A percentile compares a stretch with the other conserved stretches of the same genome.
Conservation (phyloP, 1,140 invertebrate species). For the Trichonephila inaurata region DNA sequence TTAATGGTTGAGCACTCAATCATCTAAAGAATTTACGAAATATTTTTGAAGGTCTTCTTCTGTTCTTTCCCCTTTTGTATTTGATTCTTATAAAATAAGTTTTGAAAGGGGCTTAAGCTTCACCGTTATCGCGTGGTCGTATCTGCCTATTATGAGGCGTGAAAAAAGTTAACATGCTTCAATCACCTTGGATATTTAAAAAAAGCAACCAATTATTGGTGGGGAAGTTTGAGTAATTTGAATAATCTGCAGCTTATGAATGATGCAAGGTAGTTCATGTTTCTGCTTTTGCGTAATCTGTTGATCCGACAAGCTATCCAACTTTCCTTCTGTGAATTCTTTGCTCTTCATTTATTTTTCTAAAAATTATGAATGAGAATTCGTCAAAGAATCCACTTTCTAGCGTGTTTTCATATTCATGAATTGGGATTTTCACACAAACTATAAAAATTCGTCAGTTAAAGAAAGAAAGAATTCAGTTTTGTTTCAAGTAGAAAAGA, state of each 20-base stretch:
- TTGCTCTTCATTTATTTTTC: not conserved
- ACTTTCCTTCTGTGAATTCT: not conserved
- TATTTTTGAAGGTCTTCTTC: not conserved
- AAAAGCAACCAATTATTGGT: not conserved
- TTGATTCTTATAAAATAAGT: not conserved
- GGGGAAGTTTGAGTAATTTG: not conserved
- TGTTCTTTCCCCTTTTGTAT: not conserved
- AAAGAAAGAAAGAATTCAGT: not conserved
- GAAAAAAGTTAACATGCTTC: not conserved
- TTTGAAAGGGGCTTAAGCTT: not conserved
- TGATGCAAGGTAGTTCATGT: not conserved
- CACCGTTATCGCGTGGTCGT: not conserved
- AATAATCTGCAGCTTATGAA: not conserved
- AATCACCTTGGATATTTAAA: not conserved
- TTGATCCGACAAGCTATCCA: not conserved
- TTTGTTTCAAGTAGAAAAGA: not conserved
- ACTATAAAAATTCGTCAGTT: no score
- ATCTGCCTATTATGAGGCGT: not conserved
- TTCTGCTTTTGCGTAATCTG: not conserved
- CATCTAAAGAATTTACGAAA: not conserved
- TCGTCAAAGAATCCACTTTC: not conserved
- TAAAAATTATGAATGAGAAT: not conserved
- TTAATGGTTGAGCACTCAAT: conserved; percentile 9
- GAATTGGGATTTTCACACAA: not conserved
- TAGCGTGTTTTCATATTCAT: not conserved